Base-by-base conservation (phyloP, 2,888 invertebrate genomes). In the Philhelius pedissequus region DNA sequence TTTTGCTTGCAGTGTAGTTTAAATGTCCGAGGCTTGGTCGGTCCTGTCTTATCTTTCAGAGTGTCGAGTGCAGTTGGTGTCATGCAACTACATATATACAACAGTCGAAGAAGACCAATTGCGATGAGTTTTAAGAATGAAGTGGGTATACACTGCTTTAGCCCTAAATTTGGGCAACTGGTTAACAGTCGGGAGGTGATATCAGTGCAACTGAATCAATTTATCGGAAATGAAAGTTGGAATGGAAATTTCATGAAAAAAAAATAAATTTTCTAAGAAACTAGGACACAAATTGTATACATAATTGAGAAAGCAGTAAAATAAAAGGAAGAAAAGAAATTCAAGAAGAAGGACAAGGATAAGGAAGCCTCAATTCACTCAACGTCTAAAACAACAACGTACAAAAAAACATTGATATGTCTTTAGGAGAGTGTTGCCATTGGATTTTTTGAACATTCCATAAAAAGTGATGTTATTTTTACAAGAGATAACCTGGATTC, bases 191-290 rank as follows among this genome's bases (percentile, higher is more conserved):
- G 45, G 13, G 6, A 11, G 35, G 9, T 62, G 75, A 74, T 83
- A 83, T 78, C 82, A 82, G 69, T 22, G 38, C 62, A 56, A 69
- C 15, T 78, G 32, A 60, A 83, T 83, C 82, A 74, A 73, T 62
- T n/a, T 62, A 62, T 62, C 18, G 54, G 69, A 83, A 83, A 83
- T 73, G 78, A 83, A 83, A 78, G 82, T 78, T 69, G 62, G 73
- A 78, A 76, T 62, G 68, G 25, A 43, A 75, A 15, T 60, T 62
- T 62, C 4, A 25, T 22, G n/a, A 32, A 13, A 7, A 52, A 9
- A 56, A 11, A 32, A 22, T 43, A 32, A 35, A 30, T n/a, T 45
- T 68, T 68, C 27, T 25, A 30, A 22, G 52, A 76, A 81, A 45
- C 18, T 66, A 60, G 81, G 76, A 81, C 81, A 82, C 81, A 66